Base-by-base conservation (phyloP, 2,113 vertebrate species). In the Labeo catla region DNA sequence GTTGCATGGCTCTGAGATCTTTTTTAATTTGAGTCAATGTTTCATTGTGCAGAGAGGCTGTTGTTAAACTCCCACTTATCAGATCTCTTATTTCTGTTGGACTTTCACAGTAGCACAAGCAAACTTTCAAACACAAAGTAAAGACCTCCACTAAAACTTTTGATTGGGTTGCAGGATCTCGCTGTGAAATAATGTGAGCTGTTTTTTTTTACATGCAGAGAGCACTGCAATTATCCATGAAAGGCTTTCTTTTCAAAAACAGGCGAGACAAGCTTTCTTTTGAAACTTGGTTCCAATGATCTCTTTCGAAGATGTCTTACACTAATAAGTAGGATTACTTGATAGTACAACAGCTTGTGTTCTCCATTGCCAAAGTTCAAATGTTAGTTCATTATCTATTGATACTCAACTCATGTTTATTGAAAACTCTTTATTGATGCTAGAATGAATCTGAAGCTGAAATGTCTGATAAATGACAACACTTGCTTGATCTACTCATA, bases 111-210 rank as follows among this genome's bases (percentile, higher is more conserved):
- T 76, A 50, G 36, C 70, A 78, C 73, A 54, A 23, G 70, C 50
- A 23, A 85, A 76, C 86, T 87, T 86, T 86, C 52, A 81, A 54
- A 81, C n/a, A 63, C 61, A 63, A 84, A 86, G 59, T 39, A 65
- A 57, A 74, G 65, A 83, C 78, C 21, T 82, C 61, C 45, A 63
- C 74, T 84, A 57, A 68, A 89, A 86, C 88, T 84, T 87, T 87
- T 80, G 61, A 83, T 81, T 76, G 65, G 78, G 28, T 43, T 74
- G 80, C 59, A 52, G 49, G 72, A 77, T 84, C 81, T 78, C 8
- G 12, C 43, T 57, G 78, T 70, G 66, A 85, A 81, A 45, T 49
- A 81, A 84, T 77, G 65, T 72, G 57, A 81, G 80, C 16, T 57
- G 19, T 54, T 70, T 87, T 76, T 84, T 43, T 84, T 36, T 28